phyloP scores from a whole-genome alignment of 2,888 invertebrate species.

The Papilio demoleus region DNA sequence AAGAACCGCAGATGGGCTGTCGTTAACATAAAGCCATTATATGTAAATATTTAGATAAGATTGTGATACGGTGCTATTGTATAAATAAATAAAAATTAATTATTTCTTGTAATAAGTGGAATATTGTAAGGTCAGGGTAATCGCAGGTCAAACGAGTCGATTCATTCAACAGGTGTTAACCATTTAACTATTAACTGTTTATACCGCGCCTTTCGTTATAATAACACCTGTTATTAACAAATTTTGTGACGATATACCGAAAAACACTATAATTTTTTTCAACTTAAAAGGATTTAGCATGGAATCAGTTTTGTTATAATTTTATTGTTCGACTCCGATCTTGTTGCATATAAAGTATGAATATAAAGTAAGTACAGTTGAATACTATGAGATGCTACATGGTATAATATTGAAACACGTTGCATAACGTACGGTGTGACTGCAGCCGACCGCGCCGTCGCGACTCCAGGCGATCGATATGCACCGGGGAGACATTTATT shows the following conservation, averaged over 20 bases:
- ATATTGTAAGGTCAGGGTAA: background rate
- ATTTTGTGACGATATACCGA: no score
- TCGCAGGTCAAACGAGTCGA: background rate
- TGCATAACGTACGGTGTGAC: constrained; percentile 62
- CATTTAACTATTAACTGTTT: background rate
- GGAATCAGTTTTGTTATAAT: no score
- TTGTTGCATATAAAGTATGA: no score
- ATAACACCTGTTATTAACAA: background rate
- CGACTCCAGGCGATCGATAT: constrained; percentile 71
- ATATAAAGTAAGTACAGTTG: no score
- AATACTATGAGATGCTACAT: no score
- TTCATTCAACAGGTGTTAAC: background rate
- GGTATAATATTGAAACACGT: background rate
- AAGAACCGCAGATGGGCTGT: no score
- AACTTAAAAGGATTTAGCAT: no score
- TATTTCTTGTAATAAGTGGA: background rate
- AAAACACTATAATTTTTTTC: no score
- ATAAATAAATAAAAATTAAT: background rate
- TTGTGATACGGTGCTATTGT: no score
- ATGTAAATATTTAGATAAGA: no score
- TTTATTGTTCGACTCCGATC: no score
- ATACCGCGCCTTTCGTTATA: background rate
- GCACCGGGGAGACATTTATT: constrained; percentile 72
- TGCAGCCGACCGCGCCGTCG: constrained; percentile 57
- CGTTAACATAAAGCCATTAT: no score